Conservation (phyloP, 1,140 invertebrate species). For the Caerostris extrusa region DNA sequence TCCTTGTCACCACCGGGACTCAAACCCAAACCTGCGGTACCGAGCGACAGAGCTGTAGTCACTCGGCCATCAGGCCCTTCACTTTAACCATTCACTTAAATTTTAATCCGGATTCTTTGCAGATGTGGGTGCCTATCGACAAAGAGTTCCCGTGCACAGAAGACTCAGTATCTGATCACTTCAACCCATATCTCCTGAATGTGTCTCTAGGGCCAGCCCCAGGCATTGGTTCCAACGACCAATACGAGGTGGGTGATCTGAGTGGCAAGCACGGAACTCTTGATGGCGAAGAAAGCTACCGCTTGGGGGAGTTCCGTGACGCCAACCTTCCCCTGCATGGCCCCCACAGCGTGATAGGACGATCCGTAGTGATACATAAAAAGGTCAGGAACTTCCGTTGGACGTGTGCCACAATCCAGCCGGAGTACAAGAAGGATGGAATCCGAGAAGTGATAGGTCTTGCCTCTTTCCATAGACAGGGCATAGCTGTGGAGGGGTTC, state of each 20-base stretch:
- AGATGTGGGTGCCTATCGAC: constrained; percentile 90
- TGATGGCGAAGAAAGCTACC: constrained; percentile 82
- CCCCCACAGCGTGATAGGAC: constrained; percentile 89
- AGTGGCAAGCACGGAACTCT: constrained; percentile 90
- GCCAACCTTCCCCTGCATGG: constrained; percentile 93
- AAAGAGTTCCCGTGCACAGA: constrained; percentile 93
- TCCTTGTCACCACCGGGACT: too few species aligned
- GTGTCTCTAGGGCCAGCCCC: constrained; percentile 84
- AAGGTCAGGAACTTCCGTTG: constrained; percentile 85
- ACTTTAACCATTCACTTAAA: not conserved
- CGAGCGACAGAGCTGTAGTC: too few species aligned
- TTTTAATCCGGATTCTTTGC: constrained; percentile 30
- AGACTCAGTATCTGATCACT: constrained; percentile 89
- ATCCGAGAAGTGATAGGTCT: constrained; percentile 92
- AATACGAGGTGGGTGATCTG: constrained; percentile 94
- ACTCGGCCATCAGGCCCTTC: too few species aligned
- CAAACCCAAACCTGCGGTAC: too few species aligned
- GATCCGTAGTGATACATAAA: constrained; percentile 92
- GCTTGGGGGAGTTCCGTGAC: constrained; percentile 87
- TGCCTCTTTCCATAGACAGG: constrained; percentile 94
- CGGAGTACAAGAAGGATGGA: constrained; percentile 92
- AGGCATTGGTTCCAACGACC: constrained; percentile 88
- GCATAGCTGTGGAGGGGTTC: constrained; percentile 90
- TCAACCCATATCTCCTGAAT: constrained; percentile 90
- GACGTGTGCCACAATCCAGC: constrained; percentile 91